Conservation (phyloP, 2,888 invertebrate genomes). For the Epirrhoe tristata region DNA sequence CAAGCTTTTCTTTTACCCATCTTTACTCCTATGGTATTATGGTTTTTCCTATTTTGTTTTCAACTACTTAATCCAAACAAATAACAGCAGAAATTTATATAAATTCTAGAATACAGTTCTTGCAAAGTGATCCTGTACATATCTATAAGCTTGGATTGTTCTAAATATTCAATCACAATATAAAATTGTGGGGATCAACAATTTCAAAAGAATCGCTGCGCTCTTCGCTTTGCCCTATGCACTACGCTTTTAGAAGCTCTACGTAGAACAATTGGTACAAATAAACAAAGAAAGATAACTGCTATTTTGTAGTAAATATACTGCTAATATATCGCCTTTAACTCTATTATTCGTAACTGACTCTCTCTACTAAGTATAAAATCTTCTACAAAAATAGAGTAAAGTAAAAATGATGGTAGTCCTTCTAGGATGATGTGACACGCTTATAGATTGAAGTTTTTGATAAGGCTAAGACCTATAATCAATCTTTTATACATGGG, state of each 20-base stretch:
- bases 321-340: background rate
- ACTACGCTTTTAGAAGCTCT: conserved; percentile 29
- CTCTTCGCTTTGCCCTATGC: conserved; percentile 27
- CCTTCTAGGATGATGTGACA: too few relatives aligned
- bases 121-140: conserved; percentile 10
- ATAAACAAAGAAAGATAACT: background rate
- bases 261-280: background rate
- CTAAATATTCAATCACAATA: conserved; percentile 15
- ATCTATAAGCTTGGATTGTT: conserved; percentile 26
- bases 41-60: background rate
- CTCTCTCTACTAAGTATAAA: too few relatives aligned
- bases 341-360: too few relatives aligned
- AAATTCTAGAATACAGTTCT: conserved; percentile 18
- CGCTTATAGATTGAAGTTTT: too few relatives aligned
- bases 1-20: background rate
- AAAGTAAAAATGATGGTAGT: too few relatives aligned
- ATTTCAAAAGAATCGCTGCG: background rate
- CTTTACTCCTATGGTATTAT: background rate
- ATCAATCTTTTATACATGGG: too few relatives aligned
- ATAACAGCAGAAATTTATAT: conserved; percentile 33
- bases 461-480: too few relatives aligned
- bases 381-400: too few relatives aligned
- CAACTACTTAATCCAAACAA: background rate
- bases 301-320: background rate
- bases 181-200: conserved; percentile 9